Base-by-base conservation (phyloP, 2,113 vertebrate genomes). In the Platichthys stellatus region DNA sequence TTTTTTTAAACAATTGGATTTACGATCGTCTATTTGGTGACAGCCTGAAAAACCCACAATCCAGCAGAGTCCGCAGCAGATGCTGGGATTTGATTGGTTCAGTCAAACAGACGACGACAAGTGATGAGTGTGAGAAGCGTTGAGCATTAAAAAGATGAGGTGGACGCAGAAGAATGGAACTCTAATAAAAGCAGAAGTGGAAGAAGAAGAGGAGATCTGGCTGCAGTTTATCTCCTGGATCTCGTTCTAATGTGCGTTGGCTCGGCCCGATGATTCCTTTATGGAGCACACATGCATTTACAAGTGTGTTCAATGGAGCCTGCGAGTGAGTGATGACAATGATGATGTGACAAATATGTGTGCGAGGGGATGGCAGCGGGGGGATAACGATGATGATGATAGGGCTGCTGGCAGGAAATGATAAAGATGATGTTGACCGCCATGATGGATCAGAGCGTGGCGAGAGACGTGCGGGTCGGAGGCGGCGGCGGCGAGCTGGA, bases 311-410 rank as follows among this genome's bases (percentile, higher is more conserved):
- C 17, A 63, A 63, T 21, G 13, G 26, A 38, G n/a, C 11, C 21
- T 17, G n/a, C 11, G 18, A 56, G 17, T 7, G 71, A 77, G 59
- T 7, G 24, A 59, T 26, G 67, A 45, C 2, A 8, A 20, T 47
- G 64, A 78, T 76, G 77, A 76, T 14, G 35, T 79, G 79, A 62
- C 60, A 63, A 56, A 76, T 59, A 2, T 5, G 24, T 11, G 49
- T 17, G 45, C 45, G 17, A 28, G 63, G 5, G n/a, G 59, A 59
- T 5, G 68, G 24, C 0, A 12, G 26, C 5, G 45, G 26, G n/a
- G 21, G 21, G 23, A 45, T 12, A 2, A 26, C 1, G 49, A 31
- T 21, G 26, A 17, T 14, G 49, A n/a, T 20, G 38, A 38, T 1
- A 1, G 13, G 0, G 69, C 4, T 38, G 54, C 1, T 79, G 72